Base-by-base conservation (phyloP, 2,888 invertebrate species). In the Ectemnius lituratus region DNA sequence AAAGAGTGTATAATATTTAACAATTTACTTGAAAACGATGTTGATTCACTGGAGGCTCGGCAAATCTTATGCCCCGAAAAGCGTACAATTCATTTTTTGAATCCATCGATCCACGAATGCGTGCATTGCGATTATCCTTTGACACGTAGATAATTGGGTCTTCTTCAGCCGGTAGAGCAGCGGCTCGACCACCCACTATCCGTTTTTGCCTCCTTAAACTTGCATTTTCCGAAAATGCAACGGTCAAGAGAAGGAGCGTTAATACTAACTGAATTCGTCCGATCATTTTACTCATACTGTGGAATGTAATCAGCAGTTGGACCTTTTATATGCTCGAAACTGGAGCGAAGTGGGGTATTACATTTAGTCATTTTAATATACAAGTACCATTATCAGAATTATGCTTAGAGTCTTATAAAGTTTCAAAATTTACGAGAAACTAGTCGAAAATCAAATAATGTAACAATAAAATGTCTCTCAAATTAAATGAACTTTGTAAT, bases 41-140 rank as follows among this genome's bases (percentile, higher is more conserved):
- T n/a, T 89, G 86, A 3, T 93, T 93, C 6, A 91, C 88, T 0
- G 94, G 94, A 0, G 94, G 92, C 74, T 93, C 90, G 0, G 93
- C 94, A 85, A 93, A 96, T 89, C 95, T 93, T 76, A 97, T 93
- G 2, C 96, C 96, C 71, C 93, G 92, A 85, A 96, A 96, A 27
- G 93, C 93, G 80, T 95, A 95, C 86, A 95, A 94, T 78, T 93
- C 93, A 3, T 92, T 92, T 2, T 90, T 90, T 8, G 92, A 90
- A 86, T 95, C 94, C 80, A 94, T 92, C 69, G 92, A 89, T 16
- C 96, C 95, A 84, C 93, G 93, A 37, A 95, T 89, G 37, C 94
- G 92, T 0, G 95, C 94, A 82, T 94, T 93, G 58, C 92, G 92
- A 56, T 94, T 94, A 69, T 93, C 92, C 81, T 93, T 93, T 80